Base-by-base conservation (phyloP, 2,888 invertebrate species). In the Argyresthia albistria region DNA sequence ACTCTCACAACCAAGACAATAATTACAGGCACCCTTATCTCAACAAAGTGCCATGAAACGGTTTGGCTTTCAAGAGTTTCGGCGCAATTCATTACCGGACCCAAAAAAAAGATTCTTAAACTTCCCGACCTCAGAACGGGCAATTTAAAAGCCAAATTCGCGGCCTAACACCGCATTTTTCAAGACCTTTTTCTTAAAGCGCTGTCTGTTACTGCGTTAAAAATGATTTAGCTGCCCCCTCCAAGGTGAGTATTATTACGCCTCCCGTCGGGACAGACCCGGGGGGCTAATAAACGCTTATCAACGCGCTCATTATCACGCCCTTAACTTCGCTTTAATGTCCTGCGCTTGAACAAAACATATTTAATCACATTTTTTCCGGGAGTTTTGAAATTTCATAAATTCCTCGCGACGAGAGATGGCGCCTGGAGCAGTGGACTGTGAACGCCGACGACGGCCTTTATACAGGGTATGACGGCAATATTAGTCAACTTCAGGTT, bases 291-390 rank as follows among this genome's bases (percentile, higher is more conserved):
- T 88, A 87, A 87, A 88, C 80, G 87, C 87, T 88, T 87, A 87
- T 88, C 88, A 87, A 81, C 82, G 78, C 76, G 73, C 84, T 84
- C 86, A 88, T 88, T 88, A 88, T 88, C 87, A 83, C 87, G 86
- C 88, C 88, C 88, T 88, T 86, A 88, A 84, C 88, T 82, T 86
- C 84, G 78, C 82, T 83, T 88, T 86, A 88, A 87, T 88, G 87
- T 86, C 83, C 81, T 82, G 82, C 84, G 82, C 78, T 86, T 83
- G 87, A 88, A 88, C 88, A 88, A 88, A 88, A 88, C 88, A 88
- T 88, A 88, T 88, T 88, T 88, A 88, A 88, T 88, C 87, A 80
- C 82, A 86, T 84, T 88, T 88, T 84, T 76, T 72, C 71, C 72
- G 66, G 65, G 62, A 51, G 46, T 84, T 87, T 86, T 80, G 72